Evolutionary conservation across 2,888 invertebrate species (phyloP).

Genomic region (Nemoura dubitans): DNA sequence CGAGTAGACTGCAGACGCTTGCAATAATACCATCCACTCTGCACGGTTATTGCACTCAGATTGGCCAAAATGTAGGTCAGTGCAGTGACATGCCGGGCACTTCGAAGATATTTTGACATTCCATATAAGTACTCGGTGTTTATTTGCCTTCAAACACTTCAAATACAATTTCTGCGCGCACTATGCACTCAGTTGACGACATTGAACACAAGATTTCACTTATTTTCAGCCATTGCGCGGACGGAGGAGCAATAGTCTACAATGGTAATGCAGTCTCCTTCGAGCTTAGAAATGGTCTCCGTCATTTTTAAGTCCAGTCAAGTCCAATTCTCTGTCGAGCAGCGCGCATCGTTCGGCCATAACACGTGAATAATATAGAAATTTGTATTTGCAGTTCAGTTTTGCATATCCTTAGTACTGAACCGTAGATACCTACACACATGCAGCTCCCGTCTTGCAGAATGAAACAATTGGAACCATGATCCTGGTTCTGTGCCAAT

Average conservation of each 20-base stretch:
- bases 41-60: not conserved
- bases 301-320: not conserved
- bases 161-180: not conserved
- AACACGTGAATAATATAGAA: not conserved
- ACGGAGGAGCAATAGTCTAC: not conserved
- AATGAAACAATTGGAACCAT: not conserved
- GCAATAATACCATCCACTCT: not conserved
- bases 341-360: not conserved
- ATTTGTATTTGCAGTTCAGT: slow-evolving; percentile 3
- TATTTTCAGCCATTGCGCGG: not conserved
- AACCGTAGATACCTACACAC: not conserved
- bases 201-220: not conserved
- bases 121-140: not conserved
- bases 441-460: not conserved
- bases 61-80: not conserved
- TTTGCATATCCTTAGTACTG: not conserved
- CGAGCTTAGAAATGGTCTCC: not conserved
- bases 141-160: not conserved
- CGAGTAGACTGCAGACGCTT: not conserved
- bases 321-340: not conserved
- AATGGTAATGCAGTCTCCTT: not conserved
- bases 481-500: not conserved
- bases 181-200: not conserved
- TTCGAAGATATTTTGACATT: not conserved
- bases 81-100: not conserved